phyloP scores from a whole-genome alignment of 2,797 vertebrate species.

The Siniperca undulata region DNA sequence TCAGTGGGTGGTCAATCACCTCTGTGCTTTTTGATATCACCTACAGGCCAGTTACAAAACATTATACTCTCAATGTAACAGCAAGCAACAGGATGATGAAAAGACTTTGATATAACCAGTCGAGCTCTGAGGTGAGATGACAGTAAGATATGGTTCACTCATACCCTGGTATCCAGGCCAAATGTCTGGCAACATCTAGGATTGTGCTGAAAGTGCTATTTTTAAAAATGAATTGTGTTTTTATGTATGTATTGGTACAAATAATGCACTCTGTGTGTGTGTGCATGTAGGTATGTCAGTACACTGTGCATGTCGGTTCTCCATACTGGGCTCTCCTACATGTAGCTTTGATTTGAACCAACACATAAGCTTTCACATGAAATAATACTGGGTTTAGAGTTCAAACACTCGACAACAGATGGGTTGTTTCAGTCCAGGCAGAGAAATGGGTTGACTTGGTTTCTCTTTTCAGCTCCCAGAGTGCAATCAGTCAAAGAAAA shows the following conservation, averaged over 20 bases:
- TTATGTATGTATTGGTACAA: conserved; percentile 51
- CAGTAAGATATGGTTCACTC: conserved; percentile 52
- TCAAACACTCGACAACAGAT: conserved; percentile 74
- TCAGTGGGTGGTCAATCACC: conserved; percentile 31
- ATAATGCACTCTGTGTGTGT: conserved; percentile 51
- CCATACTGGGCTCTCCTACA: conserved; percentile 23
- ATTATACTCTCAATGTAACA: conserved; percentile 34
- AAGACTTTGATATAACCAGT: conserved; percentile 37
- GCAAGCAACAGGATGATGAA: conserved; percentile 41
- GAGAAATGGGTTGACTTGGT: conserved; percentile 74
- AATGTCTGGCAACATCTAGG: conserved; percentile 78
- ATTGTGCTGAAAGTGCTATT: conserved; percentile 87
- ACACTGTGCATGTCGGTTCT: conserved; percentile 60
- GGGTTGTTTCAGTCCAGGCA: conserved; percentile 83
- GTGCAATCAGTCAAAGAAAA: conserved; percentile 79
- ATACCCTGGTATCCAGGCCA: conserved; percentile 67
- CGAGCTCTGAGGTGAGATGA: conserved; percentile 31
- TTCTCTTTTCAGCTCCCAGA: conserved; percentile 81
- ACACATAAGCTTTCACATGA: conserved; percentile 63
- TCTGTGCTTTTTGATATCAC: conserved; percentile 71
- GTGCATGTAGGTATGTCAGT: conserved; percentile 45
- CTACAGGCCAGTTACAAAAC: conserved; percentile 29
- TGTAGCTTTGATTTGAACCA: conserved; percentile 54
- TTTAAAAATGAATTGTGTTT: conserved; percentile 51
- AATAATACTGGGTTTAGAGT: conserved; percentile 92